A percentile compares a stretch with the other conserved stretches of the same genome.
These are phyloP conservation scores for Herminia tarsipennalis DNA, from an alignment of 2,888 invertebrate species.

Conservation along the genomic window DNA sequence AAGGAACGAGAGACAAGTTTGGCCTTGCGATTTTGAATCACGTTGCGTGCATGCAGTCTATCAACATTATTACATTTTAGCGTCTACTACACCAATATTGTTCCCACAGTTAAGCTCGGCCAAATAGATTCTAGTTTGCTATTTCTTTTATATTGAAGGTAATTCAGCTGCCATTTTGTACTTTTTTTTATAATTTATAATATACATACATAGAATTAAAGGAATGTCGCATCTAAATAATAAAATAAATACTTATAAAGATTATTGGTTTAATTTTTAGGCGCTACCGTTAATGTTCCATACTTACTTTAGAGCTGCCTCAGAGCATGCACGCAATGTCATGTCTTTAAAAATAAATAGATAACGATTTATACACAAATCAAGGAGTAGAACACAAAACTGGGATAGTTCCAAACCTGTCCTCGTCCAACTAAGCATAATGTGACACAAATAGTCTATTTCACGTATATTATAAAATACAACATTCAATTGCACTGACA, in stretches of 20 bases:
- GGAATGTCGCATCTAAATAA: constrained; percentile 57
- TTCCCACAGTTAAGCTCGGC: constrained; percentile 82
- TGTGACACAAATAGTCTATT: constrained; percentile 33
- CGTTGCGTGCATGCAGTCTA: constrained; percentile 65
- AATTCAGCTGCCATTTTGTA: constrained; percentile 78
- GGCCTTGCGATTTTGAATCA: constrained; percentile 37
- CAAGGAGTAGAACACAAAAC: constrained; percentile 25
- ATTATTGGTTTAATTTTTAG: constrained; percentile 44
- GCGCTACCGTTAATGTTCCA: constrained; percentile 60
- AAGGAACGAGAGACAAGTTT: constrained; percentile 52
- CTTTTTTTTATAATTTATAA: constrained; percentile 55
- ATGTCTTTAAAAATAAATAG: constrained; percentile 32
- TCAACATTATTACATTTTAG: constrained; percentile 54
- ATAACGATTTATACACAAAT: constrained; percentile 28
- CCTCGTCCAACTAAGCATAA: constrained; percentile 37
- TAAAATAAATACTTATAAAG: constrained; percentile 54
- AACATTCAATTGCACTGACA: constrained; percentile 44
- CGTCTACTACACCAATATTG: constrained; percentile 74
- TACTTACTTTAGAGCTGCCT: constrained; percentile 75
- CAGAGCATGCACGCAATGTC: constrained; percentile 64
- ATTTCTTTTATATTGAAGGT: constrained; percentile 52
- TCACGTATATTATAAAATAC: constrained; percentile 36
- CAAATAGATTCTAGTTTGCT: constrained; percentile 56
- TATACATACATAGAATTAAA: constrained; percentile 46
- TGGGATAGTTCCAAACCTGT: constrained; percentile 46